Evolutionary conservation across 2,888 invertebrate genomes (phyloP).

Genomic region (Aphodius granarius): DNA sequence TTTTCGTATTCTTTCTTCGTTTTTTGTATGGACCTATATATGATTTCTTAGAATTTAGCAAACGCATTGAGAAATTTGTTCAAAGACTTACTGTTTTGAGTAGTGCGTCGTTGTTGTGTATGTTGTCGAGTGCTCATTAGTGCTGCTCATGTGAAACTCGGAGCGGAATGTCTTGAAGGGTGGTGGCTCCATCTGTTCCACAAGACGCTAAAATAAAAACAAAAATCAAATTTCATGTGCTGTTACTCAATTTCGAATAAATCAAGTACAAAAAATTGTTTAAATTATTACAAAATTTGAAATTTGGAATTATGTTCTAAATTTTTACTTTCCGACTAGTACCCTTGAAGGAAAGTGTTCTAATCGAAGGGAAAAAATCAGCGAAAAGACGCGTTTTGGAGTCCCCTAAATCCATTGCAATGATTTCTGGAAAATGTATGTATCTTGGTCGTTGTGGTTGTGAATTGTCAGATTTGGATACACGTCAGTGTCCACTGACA

Average conservation of each 20-base stretch:
- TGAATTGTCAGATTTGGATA: too few relatives aligned
- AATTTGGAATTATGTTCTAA: too few relatives aligned
- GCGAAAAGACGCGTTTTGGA: too few relatives aligned
- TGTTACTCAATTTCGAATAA: neutral
- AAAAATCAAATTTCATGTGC: neutral
- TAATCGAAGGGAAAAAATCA: too few relatives aligned
- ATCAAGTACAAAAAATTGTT: neutral
- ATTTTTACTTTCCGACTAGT: too few relatives aligned
- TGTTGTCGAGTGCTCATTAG: constrained; percentile 62
- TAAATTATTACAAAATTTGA: neutral
- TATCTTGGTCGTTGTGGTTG: too few relatives aligned
- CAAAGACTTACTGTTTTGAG: constrained; percentile 63
- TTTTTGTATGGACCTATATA: constrained; percentile 9
- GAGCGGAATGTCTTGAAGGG: constrained; percentile 79
- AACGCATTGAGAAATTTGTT: neutral
- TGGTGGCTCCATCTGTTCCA: constrained; percentile 70
- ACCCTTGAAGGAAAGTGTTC: too few relatives aligned
- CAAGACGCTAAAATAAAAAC: constrained; percentile 61
- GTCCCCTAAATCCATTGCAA: too few relatives aligned
- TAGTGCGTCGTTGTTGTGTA: constrained; percentile 68
- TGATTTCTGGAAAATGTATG: too few relatives aligned
- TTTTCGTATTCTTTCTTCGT: constrained; percentile 38
- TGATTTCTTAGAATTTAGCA: neutral
- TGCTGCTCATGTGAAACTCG: constrained; percentile 74
- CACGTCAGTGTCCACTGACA: too few relatives aligned